Base-by-base conservation (phyloP, 2,113 vertebrate species). In the Carollia perspicillata region DNA sequence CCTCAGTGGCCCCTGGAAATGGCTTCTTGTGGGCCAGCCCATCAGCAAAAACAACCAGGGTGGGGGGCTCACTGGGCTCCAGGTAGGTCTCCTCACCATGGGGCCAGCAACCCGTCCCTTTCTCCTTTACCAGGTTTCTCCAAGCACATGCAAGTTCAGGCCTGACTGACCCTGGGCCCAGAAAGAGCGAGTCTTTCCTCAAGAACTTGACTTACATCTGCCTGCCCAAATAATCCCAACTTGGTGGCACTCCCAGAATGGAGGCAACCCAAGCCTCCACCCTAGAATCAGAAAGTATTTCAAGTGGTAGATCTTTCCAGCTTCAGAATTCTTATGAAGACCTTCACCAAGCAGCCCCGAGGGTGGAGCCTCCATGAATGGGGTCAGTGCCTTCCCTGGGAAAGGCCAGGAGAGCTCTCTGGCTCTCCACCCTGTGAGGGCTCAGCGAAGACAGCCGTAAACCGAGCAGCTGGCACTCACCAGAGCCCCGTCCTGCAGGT, bases 391-490 rank as follows among this genome's bases (percentile, higher is more conserved):
- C 63, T 28, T 40, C 40, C 6, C 18, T 23, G 10, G 44, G 8
- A 40, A 30, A 58, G 35, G 30, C 42, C 16, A 53, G 81, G 66
- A 49, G 23, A 49, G 23, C 8, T 30, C 17, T 12, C 33, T 63
- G 0, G 8, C 42, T 16, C 17, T 20, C 23, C 8, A 16, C 66
- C 53, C 3, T 0, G 18, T 17, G 42, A 33, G 26, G 42, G 35
- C 11, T 33, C 14, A 20, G 20, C n/a, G 58, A 44, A 60, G 51
- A 71, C 2, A 1, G 53, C 23, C 6, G 3, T 63, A 30, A 58
- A 83, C 33, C 33, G 11, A 51, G 42, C 8, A 49, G 53, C 35
- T 42, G 68, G n/a, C 78, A 1, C n/a, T 40, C 65, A 11, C 26
- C 53, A n/a, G 90, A 63, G 17, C 79, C n/a, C 10, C 3, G 22